Evolutionary conservation across 1,140 invertebrate species (phyloP), one percentile per base, ranked within the genome.

Genomic region (Zaprionus nigranus): DNA sequence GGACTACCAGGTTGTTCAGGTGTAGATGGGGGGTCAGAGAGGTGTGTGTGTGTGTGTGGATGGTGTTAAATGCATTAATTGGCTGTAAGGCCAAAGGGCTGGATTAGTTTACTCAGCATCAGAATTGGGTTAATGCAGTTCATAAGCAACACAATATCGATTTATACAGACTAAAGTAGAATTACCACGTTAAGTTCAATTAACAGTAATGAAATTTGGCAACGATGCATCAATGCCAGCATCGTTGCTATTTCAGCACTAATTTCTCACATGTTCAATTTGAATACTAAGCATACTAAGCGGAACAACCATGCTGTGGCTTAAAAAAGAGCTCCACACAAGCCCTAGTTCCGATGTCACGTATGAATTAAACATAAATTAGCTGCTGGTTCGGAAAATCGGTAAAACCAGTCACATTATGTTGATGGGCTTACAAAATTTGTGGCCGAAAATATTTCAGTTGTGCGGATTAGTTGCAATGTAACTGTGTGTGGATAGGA

Each of bases 361-460:
- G 57, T 60, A 5, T 53, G 2, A 26, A 15, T 36, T 26, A 40
- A n/a, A 51, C 67, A 74, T 72, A 81, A 81, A 85, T 85, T 85
- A 75, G 69, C 69, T 70, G 4, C 43, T 65, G 62, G 69, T 46
- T 46, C 58, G 81, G 66, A 71, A 53, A 66, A 67, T 34, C 56
- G 40, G 43, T 26, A 56, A 64, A 71, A 62, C 64, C 53, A 59
- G 59, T 58, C 61, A 75, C 69, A 81, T 78, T 84, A 78, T 78
- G 82, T 86, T 82, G 82, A 86, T 84, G 81, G 78, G 82, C 78
- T 86, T 75, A 51, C 70, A 7, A 80, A 77, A 77, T 81, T 77
- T 73, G 24, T 22, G n/a, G 67, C 40, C 56, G 17, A 36, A 68
- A 73, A 56, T 61, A 79, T 71, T 75, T 75, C 40, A 71, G 30